Evolutionary conservation across 2,113 vertebrate species (phyloP).

Genomic region (Terrapene triunguis): DNA sequence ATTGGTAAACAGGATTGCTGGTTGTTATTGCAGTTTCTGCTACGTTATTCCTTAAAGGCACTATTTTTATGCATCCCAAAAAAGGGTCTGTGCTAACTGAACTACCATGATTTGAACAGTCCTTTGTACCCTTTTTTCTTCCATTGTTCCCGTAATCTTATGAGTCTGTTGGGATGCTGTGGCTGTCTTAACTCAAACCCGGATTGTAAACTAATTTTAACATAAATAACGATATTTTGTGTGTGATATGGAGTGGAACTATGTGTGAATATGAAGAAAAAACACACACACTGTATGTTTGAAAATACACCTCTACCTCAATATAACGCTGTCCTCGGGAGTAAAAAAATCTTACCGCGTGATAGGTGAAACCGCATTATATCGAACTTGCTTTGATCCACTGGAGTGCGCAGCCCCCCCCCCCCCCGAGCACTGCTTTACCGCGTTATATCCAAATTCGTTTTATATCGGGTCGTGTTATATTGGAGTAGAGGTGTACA

Average conservation of each 20-base stretch:
- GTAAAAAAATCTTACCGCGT: too few relatives aligned
- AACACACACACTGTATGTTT: not conserved
- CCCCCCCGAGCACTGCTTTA: too few relatives aligned
- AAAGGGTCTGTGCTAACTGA: not conserved
- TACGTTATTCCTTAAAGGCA: not conserved
- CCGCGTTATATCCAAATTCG: too few relatives aligned
- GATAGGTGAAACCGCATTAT: too few relatives aligned
- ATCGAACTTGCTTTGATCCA: too few relatives aligned
- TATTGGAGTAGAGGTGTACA: too few relatives aligned
- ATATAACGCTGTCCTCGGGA: too few relatives aligned
- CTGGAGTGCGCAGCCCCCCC: too few relatives aligned
- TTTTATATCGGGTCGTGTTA: too few relatives aligned
- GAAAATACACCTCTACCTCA: too few relatives aligned
- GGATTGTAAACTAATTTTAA: constrained; percentile 24
- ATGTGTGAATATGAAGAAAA: not conserved
- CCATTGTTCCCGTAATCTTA: constrained; percentile 15
- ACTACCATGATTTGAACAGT: not conserved
- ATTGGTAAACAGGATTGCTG: not conserved
- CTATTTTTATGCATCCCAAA: not conserved
- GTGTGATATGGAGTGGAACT: not conserved
- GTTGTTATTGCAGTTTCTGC: not conserved
- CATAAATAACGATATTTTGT: constrained; percentile 1
- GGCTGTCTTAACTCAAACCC: not conserved
- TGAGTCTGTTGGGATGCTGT: constrained; percentile 27
- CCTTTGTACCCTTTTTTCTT: not conserved